Evolutionary conservation across 2,797 vertebrate species (phyloP), one percentile per base, ranked within the genome.

Genomic region (Sphenopsis melanotis): DNA sequence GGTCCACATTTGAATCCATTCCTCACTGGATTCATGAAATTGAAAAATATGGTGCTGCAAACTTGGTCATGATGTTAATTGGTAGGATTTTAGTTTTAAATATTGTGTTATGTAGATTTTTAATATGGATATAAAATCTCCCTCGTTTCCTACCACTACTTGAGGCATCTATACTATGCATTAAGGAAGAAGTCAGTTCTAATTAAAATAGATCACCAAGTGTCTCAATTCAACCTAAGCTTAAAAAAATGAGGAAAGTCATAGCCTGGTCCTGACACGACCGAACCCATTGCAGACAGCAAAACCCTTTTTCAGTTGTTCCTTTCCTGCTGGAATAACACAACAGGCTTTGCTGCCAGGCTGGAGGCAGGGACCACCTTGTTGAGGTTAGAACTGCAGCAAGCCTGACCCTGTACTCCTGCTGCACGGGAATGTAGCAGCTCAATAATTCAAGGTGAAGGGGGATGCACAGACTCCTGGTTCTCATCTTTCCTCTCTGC

Each of bases 21-120:
- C 97, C 98, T 49, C 99, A 99, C 66, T 99, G 99, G 99, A 98
- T 99, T 97, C 98, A 98, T 1, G 99, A 99, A 97, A 98, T 99
- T 94, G 98, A 99, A 96, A 98, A 98, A 93, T 99, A 98, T 4
- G 99, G 99, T 60, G 99, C 99, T 1, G 98, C 98, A 46, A 99
- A 98, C 55, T 96, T 99, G 95, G 98, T 99, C 46, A 94, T 99
- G 30, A 98, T 99, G 97, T 98, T 99, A 46, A 99, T 99, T 34
- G 99, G 99, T 99, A 98, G 57, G 98, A 92, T 76, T 80, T 85
- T 46, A 24, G 71, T 72, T 85, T 83, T 77, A 63, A 87, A 55
- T 94, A 49, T n/a, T 90, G n/a, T 20, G 30, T 37, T 87, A 29
- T 8, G 6, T 91, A 46, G 46, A 20, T 76, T 60, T 59, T 37